Conservation (phyloP, 2,888 invertebrate species). For the Arctia plantaginis region DNA sequence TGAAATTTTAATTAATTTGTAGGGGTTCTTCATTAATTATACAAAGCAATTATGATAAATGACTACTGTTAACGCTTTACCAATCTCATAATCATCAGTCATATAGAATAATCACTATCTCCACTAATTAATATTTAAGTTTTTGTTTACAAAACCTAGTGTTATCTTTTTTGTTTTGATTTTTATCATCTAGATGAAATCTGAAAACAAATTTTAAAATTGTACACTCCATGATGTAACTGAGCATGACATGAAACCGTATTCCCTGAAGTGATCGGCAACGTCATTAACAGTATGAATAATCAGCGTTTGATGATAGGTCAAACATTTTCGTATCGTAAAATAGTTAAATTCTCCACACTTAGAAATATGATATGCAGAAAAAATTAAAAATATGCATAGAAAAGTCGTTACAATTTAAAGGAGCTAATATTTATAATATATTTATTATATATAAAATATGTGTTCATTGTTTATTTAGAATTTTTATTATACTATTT, state of each 20-base stretch:
- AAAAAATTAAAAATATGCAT: background rate
- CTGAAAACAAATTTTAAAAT: background rate
- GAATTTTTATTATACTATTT: too few relatives aligned
- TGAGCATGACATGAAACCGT: background rate
- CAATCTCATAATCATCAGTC: background rate
- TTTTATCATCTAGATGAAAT: background rate
- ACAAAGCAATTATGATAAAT: constrained; percentile 4
- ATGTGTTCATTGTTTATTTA: too few relatives aligned
- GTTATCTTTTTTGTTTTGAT: too few relatives aligned
- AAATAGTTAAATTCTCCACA: background rate
- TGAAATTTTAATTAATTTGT: constrained; percentile 22
- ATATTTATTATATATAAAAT: too few relatives aligned
- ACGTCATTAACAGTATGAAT: too few relatives aligned
- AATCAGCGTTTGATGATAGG: too few relatives aligned
- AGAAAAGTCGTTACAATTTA: too few relatives aligned
- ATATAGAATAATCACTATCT: background rate
- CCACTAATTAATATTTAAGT: background rate
- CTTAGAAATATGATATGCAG: background rate
- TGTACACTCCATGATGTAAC: background rate
- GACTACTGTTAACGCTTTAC: background rate
- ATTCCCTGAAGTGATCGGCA: background rate
- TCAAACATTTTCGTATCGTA: background rate
- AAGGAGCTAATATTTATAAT: too few relatives aligned
- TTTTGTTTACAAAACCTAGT: background rate
- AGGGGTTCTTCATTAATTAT: constrained; percentile 15